Evolutionary conservation across 2,797 vertebrate species (phyloP), one percentile per base, ranked within the genome.

Genomic region (Enteromius paludinosus): DNA sequence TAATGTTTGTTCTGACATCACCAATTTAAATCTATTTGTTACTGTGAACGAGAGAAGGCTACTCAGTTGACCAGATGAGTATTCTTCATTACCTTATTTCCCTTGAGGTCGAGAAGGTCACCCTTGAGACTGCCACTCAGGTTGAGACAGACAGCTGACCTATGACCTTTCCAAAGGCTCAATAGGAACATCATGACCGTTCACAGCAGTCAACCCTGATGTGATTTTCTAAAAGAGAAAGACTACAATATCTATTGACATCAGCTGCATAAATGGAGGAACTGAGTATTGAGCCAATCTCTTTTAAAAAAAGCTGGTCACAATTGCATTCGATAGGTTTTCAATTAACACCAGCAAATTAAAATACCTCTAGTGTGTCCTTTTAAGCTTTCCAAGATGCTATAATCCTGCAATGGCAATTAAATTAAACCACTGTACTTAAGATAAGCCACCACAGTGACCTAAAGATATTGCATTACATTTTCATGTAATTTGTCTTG

Each of bases 101-200:
- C 23, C 0, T 2, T 66, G 54, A 45, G 83, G 87, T 90, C 83
- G 85, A 20, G n/a, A 79, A 86, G 91, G 89, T 92, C 89, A 88
- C 38, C 41, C 54, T 73, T 75, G 79, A 90, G 89, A 92, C 71
- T 88, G 92, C 86, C 90, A 87, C 47, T 38, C 2, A 54, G 72
- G 81, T 74, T 30, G 54, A 79, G 81, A 90, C 20, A n/a, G 88
- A 87, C 88, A 83, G 81, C 41, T 87, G 92, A 93, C 91, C 91
- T 78, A 64, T 81, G 88, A 87, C 88, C 90, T 81, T 74, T 81
- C 82, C 86, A 9, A 75, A 65, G 54, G 82, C 83, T 91, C 87
- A 82, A 88, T 89, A 68, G 18, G 83, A 89, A 75, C 87, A 88
- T 89, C 87, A 69, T 66, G 87, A 79, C 56, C 68, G 1, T 65